These are phyloP conservation scores for Oncorhynchus keta DNA, from an alignment of 2,113 vertebrate genomes.

Conservation along the genomic window DNA sequence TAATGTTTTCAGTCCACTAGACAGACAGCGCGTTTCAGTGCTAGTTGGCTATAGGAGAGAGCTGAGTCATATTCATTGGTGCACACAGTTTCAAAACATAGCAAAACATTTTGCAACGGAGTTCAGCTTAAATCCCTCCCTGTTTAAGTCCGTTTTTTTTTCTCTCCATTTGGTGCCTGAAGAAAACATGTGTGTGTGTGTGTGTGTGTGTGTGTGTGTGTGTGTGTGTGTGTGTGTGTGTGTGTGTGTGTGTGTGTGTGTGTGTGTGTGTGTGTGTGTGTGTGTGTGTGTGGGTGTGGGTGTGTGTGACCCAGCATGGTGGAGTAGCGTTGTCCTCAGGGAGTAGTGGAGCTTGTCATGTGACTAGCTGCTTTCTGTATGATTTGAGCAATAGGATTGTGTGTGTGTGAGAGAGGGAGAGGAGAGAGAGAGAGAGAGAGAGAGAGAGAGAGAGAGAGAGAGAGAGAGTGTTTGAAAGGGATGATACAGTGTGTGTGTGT, in stretches of 20 bases:
- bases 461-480: no score
- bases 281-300: background rate
- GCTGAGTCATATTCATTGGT: no score
- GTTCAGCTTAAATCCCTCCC: no score
- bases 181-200: no score
- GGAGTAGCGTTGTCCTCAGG: no score
- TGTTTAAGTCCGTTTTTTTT: no score
- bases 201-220: background rate
- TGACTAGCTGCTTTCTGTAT: background rate
- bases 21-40: background rate
- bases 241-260: background rate
- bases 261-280: background rate
- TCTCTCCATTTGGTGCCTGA: no score
- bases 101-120: no score
- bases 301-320: background rate
- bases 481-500: background rate
- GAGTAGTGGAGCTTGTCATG: background rate
- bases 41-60: conserved; percentile 13
- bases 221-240: background rate
- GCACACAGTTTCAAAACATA: no score
- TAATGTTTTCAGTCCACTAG: background rate
- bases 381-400: background rate
- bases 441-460: no score
- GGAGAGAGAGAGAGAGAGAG: background rate
- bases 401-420: background rate